Evolutionary conservation across 2,113 vertebrate species (phyloP).

Genomic region (Thalassoma bifasciatum): DNA sequence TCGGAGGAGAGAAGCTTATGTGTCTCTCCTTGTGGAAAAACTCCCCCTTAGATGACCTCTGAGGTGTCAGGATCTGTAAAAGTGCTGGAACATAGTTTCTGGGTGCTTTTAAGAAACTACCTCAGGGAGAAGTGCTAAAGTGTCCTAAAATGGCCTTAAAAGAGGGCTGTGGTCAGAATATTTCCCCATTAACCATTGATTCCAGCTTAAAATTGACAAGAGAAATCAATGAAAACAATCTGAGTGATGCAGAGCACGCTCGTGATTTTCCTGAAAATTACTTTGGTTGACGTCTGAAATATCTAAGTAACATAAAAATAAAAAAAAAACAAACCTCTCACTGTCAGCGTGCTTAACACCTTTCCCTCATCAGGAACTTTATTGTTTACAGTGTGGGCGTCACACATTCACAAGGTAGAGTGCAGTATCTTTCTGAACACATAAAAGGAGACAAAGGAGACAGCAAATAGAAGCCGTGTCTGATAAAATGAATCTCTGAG

Average conservation of each 20-base stretch:
- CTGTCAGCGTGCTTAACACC: not conserved
- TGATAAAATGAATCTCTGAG: slow-evolving; percentile 53
- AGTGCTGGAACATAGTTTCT: slow-evolving; percentile 23
- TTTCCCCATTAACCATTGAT: not conserved
- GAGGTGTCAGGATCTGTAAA: slow-evolving; percentile 43
- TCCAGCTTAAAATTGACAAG: not conserved
- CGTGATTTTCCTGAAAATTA: not conserved
- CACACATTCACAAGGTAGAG: slow-evolving; percentile 30
- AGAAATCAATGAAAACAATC: not conserved
- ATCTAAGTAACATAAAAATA: slow-evolving; percentile 20
- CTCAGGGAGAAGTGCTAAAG: slow-evolving; percentile 40
- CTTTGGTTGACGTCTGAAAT: not conserved
- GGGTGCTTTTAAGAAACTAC: slow-evolving; percentile 67
- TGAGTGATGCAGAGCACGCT: not conserved
- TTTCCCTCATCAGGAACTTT: slow-evolving; percentile 38
- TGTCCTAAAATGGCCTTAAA: slow-evolving; percentile 34
- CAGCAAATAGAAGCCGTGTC: slow-evolving; percentile 33
- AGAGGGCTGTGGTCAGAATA: not conserved
- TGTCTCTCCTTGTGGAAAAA: slow-evolving; percentile 59
- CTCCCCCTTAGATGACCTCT: slow-evolving; percentile 66
- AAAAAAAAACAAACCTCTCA: slow-evolving; percentile 13
- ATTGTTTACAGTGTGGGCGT: slow-evolving; percentile 67
- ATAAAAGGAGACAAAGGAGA: slow-evolving; percentile 42
- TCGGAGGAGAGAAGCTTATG: slow-evolving; percentile 35
- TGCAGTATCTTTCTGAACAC: slow-evolving; percentile 43